These are phyloP conservation scores for Ursus arctos DNA, from an alignment of 2,113 vertebrate genomes.

Conservation along the genomic window DNA sequence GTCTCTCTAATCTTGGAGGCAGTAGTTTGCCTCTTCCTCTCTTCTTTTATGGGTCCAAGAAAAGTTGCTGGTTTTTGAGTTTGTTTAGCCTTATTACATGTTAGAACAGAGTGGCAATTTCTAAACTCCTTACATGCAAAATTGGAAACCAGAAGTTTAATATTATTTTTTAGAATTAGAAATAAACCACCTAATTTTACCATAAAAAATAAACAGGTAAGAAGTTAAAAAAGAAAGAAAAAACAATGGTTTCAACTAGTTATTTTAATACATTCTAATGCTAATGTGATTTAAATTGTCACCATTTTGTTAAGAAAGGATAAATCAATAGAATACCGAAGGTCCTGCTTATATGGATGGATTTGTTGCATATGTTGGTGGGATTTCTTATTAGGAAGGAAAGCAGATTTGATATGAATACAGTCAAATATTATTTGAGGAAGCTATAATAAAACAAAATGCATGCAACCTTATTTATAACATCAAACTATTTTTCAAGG, in stretches of 20 bases:
- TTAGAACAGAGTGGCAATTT: not conserved
- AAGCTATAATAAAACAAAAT: not conserved
- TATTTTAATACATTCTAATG: not conserved
- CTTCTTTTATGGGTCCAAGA: not conserved
- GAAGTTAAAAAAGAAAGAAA: not conserved
- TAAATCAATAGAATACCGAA: not conserved
- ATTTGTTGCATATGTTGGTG: not conserved
- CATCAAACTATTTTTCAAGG: not conserved
- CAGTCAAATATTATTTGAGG: not conserved
- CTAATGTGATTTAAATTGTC: not conserved
- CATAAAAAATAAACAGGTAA: not conserved
- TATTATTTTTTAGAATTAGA: not conserved
- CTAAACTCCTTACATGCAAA: not conserved
- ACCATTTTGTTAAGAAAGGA: not conserved
- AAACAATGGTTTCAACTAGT: not conserved
- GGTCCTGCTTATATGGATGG: not conserved
- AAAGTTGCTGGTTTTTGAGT: not conserved
- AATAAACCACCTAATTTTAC: not conserved
- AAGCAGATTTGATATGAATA: not conserved
- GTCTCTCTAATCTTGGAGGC: not conserved
- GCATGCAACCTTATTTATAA: not conserved
- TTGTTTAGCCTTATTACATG: not conserved
- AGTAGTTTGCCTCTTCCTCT: not conserved
- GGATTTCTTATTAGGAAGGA: not conserved
- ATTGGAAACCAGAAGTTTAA: not conserved